phyloP scores from a whole-genome alignment of 2,888 invertebrate genomes.

The Pemphredon lugubris region DNA sequence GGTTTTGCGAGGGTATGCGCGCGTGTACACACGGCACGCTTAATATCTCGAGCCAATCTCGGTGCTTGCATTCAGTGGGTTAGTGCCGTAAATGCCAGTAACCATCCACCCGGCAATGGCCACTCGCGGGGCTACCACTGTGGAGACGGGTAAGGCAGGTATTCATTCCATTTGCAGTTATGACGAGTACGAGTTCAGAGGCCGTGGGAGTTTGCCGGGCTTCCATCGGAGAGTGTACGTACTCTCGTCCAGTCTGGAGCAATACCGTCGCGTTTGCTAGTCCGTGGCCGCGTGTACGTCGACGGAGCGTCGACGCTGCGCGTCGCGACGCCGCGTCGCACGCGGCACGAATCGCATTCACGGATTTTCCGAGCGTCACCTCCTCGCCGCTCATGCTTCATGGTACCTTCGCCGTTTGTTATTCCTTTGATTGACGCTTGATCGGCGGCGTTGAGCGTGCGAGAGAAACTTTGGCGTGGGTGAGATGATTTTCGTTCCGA shows the following conservation, averaged over 20 bases:
- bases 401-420: conserved; percentile 22
- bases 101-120: conserved; percentile 73
- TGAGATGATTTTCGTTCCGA: too few relatives aligned
- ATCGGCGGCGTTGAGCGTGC: neutral
- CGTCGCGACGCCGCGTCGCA: too few relatives aligned
- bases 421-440: conserved; percentile 52
- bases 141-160: conserved; percentile 70
- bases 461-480: too few relatives aligned
- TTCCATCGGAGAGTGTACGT: conserved; percentile 50
- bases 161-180: conserved; percentile 80
- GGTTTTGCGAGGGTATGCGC: conserved; percentile 48
- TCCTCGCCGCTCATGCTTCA: conserved; percentile 46
- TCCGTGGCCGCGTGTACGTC: conserved; percentile 31
- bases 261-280: conserved; percentile 24
- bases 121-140: conserved; percentile 74
- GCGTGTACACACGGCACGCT: conserved; percentile 61
- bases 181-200: conserved; percentile 79
- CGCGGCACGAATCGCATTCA: too few relatives aligned
- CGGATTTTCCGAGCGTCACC: conserved; percentile 39
- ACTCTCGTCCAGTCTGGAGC: conserved; percentile 58
- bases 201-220: conserved; percentile 78
- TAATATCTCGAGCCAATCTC: conserved; percentile 78
- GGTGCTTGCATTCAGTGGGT: conserved; percentile 74
- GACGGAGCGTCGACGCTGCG: too few relatives aligned
- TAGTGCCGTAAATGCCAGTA: conserved; percentile 75